phyloP scores from a whole-genome alignment of 1,140 invertebrate species.

The Drosophila bocqueti region DNA sequence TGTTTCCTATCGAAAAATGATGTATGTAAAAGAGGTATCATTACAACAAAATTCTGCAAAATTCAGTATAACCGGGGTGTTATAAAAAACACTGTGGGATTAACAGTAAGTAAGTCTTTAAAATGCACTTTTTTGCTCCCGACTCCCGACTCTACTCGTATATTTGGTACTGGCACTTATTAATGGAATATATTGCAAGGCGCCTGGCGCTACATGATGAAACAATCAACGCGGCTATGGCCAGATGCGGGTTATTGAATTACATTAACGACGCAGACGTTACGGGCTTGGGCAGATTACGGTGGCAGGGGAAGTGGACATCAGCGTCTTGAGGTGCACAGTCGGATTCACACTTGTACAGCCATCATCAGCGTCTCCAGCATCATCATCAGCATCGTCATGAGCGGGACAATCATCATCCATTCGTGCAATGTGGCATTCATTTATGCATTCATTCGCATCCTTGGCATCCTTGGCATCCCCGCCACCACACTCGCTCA shows the following conservation, averaged over 20 bases:
- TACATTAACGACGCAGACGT: constrained; percentile 29
- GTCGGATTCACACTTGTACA: constrained; percentile 33
- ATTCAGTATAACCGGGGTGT: background rate
- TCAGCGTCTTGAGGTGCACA: constrained; percentile 33
- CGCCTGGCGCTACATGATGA: background rate
- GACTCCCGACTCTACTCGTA: background rate
- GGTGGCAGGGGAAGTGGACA: background rate
- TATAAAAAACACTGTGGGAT: too few species aligned
- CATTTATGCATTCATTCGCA: constrained; percentile 57
- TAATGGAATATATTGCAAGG: constrained; percentile 23
- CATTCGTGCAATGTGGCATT: constrained; percentile 63
- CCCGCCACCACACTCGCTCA: background rate
- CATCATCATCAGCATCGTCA: constrained; percentile 6
- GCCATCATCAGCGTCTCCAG: constrained; percentile 5
- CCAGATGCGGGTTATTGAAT: constrained; percentile 46
- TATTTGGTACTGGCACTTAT: constrained; percentile 17
- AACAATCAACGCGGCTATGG: constrained; percentile 37
- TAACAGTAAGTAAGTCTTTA: background rate
- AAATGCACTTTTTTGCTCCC: background rate
- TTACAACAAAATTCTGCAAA: background rate
- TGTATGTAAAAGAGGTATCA: too few species aligned
- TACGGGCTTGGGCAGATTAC: background rate
- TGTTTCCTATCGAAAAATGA: background rate
- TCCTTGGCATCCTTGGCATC: constrained; percentile 9
- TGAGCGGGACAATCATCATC: constrained; percentile 50